Evolutionary conservation across 2,797 vertebrate genomes (phyloP).

Genomic region (Alcedo quadribrachys): DNA sequence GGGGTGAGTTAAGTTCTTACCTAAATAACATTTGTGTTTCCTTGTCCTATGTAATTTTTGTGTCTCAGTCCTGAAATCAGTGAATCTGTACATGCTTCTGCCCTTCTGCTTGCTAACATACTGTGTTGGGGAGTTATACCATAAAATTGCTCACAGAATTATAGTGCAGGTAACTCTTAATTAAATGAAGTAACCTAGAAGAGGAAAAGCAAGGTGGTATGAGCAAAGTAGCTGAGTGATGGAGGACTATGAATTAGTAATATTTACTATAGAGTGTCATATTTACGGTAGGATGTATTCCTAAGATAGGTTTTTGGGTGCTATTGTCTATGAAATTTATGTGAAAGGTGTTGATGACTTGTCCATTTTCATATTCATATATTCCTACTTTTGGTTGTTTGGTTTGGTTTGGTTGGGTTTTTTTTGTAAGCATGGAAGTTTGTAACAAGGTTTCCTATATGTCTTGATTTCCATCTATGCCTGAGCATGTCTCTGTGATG

Average conservation of each 20-base stretch:
- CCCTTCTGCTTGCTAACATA: not conserved
- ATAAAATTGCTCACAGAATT: not conserved
- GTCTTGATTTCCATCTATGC: not conserved
- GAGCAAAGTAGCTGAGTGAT: slow-evolving; percentile 37
- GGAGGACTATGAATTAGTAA: slow-evolving; percentile 40
- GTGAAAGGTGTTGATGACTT: slow-evolving; percentile 35
- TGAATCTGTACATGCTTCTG: not conserved
- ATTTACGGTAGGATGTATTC: slow-evolving; percentile 38
- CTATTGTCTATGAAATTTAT: slow-evolving; percentile 12
- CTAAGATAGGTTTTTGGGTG: not conserved
- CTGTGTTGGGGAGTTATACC: not conserved
- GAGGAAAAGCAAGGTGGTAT: not conserved
- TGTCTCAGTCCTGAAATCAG: not conserved
- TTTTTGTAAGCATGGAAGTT: not conserved
- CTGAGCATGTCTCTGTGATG: not conserved
- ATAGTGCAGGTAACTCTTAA: slow-evolving; percentile 19
- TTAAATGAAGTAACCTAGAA: not conserved
- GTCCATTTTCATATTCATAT: not conserved
- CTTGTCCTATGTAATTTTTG: not conserved
- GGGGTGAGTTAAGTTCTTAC: not conserved
- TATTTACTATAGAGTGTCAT: slow-evolving; percentile 44
- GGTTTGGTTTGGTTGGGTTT: not conserved
- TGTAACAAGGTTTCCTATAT: not conserved
- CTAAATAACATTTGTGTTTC: not conserved
- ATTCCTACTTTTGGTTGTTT: too few species aligned